phyloP scores from a whole-genome alignment of 2,797 vertebrate species.

The Rallus crepitans region DNA sequence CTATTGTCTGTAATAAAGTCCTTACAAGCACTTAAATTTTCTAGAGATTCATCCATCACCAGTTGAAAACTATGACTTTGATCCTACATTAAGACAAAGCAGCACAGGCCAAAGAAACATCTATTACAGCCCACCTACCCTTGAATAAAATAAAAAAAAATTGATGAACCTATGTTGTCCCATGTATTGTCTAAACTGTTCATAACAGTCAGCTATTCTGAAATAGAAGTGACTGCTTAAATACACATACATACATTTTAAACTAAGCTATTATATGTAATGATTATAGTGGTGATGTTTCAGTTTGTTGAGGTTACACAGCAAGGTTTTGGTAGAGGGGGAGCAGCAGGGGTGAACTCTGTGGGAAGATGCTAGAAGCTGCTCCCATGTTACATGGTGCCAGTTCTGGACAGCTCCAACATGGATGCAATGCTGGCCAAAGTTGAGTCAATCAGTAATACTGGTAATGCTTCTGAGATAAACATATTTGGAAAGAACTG shows the following conservation, averaged over 20 bases:
- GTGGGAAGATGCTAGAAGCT: neutral
- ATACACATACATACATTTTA: neutral
- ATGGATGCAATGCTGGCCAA: neutral
- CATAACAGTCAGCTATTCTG: neutral
- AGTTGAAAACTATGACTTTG: neutral
- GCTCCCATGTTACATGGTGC: neutral
- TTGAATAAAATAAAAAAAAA: neutral
- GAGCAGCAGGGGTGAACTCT: neutral
- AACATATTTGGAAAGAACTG: neutral
- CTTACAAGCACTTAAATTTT: neutral
- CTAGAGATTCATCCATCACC: neutral
- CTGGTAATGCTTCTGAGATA: neutral
- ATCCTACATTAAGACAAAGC: neutral
- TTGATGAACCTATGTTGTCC: neutral
- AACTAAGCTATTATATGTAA: neutral
- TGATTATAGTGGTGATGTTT: neutral
- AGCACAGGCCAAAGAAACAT: neutral
- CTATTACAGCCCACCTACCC: neutral
- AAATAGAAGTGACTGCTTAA: neutral
- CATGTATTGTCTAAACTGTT: neutral
- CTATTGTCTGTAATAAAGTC: neutral
- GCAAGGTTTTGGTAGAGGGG: neutral
- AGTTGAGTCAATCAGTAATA: neutral
- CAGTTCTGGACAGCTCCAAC: neutral
- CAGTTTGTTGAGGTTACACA: neutral